Conservation (phyloP, 2,113 vertebrate genomes). For the Mola mola region DNA sequence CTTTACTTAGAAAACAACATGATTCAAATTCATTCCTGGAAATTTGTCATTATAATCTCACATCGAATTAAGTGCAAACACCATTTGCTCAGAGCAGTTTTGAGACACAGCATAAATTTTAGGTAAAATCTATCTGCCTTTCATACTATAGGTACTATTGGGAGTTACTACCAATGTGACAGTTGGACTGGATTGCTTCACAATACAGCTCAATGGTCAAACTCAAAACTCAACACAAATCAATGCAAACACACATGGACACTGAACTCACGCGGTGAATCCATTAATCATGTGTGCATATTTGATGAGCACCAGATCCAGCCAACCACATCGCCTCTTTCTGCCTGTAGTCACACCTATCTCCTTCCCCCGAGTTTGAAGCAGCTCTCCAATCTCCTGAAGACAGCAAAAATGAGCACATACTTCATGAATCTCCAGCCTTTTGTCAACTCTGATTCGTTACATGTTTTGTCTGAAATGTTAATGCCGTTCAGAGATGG, state of each 20-base stretch:
- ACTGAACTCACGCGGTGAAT: slow-evolving; percentile 93
- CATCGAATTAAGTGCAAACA: too few species aligned
- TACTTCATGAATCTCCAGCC: neutral
- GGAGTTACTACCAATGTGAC: neutral
- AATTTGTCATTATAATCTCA: too few species aligned
- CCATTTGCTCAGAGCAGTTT: too few species aligned
- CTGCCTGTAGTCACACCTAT: slow-evolving; percentile 96
- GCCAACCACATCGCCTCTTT: slow-evolving; percentile 96
- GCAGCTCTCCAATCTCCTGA: slow-evolving; percentile 89
- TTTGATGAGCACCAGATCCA: slow-evolving; percentile 94
- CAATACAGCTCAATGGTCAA: neutral
- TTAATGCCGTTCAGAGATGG: too few species aligned
- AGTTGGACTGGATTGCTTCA: too few species aligned
- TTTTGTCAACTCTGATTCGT: neutral
- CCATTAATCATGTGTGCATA: slow-evolving; percentile 99
- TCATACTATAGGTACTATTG: too few species aligned
- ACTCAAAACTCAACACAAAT: neutral
- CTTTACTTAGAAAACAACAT: too few species aligned
- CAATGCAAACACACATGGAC: neutral
- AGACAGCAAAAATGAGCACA: neutral
- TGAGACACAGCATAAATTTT: too few species aligned
- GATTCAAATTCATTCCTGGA: too few species aligned
- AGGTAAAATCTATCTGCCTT: too few species aligned
- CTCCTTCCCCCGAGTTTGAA: slow-evolving; percentile 92
- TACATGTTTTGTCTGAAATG: neutral